Percentiles rank a stretch among this genome's conserved stretches.
Conservation (phyloP, 2,797 vertebrate species). For the Malacoraja senta region DNA sequence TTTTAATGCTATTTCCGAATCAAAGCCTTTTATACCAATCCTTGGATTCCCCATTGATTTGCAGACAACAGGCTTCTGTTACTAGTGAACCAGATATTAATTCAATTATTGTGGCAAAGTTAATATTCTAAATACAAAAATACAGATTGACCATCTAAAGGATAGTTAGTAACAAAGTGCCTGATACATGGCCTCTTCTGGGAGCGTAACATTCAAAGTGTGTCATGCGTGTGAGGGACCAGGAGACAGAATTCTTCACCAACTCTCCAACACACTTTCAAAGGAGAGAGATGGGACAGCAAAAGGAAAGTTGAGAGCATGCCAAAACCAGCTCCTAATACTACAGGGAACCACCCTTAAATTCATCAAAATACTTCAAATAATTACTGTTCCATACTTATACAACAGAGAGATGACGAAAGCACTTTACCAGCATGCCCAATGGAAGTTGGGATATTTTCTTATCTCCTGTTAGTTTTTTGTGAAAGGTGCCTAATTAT, state of each 20-base stretch:
- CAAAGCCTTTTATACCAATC: not conserved
- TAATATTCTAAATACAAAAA: not conserved
- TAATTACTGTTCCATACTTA: too few relatives aligned
- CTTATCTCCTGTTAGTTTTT: not conserved
- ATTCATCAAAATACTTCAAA: too few relatives aligned
- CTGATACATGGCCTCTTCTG: not conserved
- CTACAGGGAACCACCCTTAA: too few relatives aligned
- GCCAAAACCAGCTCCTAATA: not conserved
- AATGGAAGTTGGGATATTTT: not conserved
- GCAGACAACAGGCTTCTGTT: not conserved
- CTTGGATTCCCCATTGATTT: not conserved
- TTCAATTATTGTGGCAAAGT: not conserved
- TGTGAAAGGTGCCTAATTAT: not conserved
- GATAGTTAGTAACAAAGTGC: not conserved
- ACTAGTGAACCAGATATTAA: not conserved
- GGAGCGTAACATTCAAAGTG: not conserved
- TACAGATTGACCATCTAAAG: not conserved
- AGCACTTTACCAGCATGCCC: too few relatives aligned
- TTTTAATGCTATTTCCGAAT: not conserved
- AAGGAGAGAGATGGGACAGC: too few relatives aligned
- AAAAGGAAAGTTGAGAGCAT: not conserved
- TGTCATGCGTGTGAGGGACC: too few relatives aligned
- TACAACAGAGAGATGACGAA: too few relatives aligned
- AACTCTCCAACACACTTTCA: not conserved
- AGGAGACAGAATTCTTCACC: not conserved